Base-by-base conservation (phyloP, 1,140 invertebrate species). In the Scaptomyza montana region DNA sequence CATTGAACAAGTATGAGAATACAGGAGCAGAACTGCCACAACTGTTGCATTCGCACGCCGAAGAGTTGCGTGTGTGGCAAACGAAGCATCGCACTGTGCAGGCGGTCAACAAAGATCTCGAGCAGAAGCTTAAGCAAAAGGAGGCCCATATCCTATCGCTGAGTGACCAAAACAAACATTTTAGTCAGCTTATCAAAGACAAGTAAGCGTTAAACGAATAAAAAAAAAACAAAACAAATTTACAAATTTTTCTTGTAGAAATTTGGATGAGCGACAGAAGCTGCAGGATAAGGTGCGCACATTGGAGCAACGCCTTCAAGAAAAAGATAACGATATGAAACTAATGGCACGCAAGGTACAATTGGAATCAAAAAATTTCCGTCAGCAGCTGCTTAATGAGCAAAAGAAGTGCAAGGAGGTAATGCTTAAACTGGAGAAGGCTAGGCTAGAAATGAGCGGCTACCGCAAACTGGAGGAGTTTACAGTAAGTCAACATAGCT, bases 11-110 rank as follows among this genome's bases (percentile, higher is more conserved):
- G 75, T 96, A 96, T 74, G 95, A 96, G 90, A 95, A 94, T 28
- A 93, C 94, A n/a, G 96, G 95, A 80, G 95, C 95, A 0, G 95
- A 96, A 90, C 89, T 96, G 43, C 95, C 95, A 1, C 93, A 94
- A 77, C 93, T 96, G 5, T 92, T 96, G 33, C 94, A 95, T 84
- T 95, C 95, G 0, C 95, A 96, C 86, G 94, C 94, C 36, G 96
- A 96, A 82, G 96, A 97, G 92, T 92, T 96, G n/a, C 93, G 95
- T 55, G 93, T 95, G 9, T 93, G 96, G 87, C 94, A 95, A 78
- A 93, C 93, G 10, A 95, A 95, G 79, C 94, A 95, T 87, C 95
- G 95, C 65, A 94, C 94, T 74, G 84, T 96, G 28, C 94, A 94
- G 75, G 92, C 93, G 51, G 92, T 94, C 56, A 93, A 95, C 57